Evolutionary conservation across 2,797 vertebrate species (phyloP).

Genomic region (Chelonia mydas): DNA sequence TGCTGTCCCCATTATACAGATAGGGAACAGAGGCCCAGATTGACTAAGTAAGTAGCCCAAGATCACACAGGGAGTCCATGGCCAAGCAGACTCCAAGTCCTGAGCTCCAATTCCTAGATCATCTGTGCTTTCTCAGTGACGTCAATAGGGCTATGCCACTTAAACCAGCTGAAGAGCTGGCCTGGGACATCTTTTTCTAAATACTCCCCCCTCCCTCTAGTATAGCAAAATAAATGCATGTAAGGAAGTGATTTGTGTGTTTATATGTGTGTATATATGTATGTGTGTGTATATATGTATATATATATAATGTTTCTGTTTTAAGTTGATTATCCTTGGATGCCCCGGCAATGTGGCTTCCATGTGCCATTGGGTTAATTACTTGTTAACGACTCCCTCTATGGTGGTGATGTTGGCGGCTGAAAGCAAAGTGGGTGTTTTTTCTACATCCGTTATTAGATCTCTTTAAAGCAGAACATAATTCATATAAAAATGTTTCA

Average conservation of each 20-base stretch:
- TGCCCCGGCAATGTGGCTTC: not conserved
- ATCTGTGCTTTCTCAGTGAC: not conserved
- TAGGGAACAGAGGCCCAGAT: too few relatives aligned
- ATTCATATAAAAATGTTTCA: fast-evolving
- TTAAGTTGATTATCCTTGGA: not conserved
- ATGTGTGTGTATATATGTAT: too few relatives aligned
- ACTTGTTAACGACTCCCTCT: not conserved
- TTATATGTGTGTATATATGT: too few relatives aligned
- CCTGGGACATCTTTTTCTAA: not conserved
- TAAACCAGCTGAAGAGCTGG: not conserved
- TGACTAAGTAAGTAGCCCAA: too few relatives aligned
- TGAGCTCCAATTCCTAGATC: too few relatives aligned
- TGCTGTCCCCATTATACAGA: too few relatives aligned
- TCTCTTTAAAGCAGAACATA: slow-evolving; percentile 2
- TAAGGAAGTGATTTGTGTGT: not conserved
- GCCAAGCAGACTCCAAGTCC: too few relatives aligned
- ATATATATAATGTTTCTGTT: not conserved
- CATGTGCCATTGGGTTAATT: not conserved
- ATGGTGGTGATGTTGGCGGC: not conserved
- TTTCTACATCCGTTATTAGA: not conserved
- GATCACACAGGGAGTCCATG: too few relatives aligned
- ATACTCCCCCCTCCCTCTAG: not conserved
- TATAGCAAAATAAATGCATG: not conserved
- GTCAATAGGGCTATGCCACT: not conserved
- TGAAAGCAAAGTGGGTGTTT: not conserved